A percentile compares a stretch with the other conserved stretches of the same genome.
phyloP scores from a whole-genome alignment of 2,113 vertebrate genomes.

The Erythrocercus mccallii region DNA sequence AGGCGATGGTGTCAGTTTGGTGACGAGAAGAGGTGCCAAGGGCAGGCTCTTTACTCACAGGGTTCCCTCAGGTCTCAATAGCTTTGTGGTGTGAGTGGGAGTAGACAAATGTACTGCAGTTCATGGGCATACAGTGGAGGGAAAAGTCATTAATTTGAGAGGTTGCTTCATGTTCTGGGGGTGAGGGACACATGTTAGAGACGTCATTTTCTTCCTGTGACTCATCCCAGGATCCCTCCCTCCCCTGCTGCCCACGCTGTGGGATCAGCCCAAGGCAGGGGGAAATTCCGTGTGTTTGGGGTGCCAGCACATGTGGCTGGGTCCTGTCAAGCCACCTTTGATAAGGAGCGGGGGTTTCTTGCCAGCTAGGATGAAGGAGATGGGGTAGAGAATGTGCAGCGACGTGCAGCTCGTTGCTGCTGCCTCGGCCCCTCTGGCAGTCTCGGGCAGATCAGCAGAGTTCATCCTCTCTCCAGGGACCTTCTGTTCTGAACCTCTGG shows the following conservation, averaged over 20 bases:
- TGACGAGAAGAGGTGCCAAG: not conserved
- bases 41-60: not conserved
- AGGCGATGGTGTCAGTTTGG: not conserved
- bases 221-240: not conserved
- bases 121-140: not conserved
- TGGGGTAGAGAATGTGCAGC: not conserved
- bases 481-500: not conserved
- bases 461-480: not conserved
- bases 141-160: not conserved
- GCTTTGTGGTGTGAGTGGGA: not conserved
- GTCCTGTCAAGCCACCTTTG: accelerated
- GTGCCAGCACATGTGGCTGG: not conserved
- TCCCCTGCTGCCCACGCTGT: not conserved
- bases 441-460: not conserved
- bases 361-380: accelerated
- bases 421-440: not conserved
- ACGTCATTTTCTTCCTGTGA: not conserved
- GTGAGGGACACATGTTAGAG: no score
- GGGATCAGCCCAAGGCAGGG: not conserved
- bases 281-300: not conserved
- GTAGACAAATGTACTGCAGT: not conserved
- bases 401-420: not conserved
- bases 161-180: not conserved
- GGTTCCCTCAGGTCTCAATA: not conserved
- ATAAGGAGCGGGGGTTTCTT: not conserved